phyloP scores from a whole-genome alignment of 2,113 vertebrate genomes.

The Willisornis vidua region DNA sequence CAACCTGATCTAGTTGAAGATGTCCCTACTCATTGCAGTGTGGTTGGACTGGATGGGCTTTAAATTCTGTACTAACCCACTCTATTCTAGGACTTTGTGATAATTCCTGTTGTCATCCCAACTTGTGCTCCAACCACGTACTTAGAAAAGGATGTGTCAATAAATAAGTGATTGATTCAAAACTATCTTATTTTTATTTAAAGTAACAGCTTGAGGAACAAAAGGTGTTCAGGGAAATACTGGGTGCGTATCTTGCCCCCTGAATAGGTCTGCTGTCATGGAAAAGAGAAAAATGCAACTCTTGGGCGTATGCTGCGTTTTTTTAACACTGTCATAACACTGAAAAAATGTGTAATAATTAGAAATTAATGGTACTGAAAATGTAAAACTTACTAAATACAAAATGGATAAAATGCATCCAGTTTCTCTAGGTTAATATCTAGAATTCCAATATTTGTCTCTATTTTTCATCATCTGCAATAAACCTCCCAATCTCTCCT shows the following conservation, averaged over 20 bases:
- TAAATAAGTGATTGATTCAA: neutral
- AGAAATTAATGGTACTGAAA: neutral
- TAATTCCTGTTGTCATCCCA: neutral
- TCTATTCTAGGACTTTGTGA: neutral
- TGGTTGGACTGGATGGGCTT: neutral
- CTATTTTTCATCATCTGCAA: neutral
- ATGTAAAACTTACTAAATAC: neutral
- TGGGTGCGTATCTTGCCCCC: neutral
- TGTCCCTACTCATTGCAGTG: neutral
- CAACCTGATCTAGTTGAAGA: neutral
- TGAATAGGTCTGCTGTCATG: neutral
- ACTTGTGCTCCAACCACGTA: neutral
- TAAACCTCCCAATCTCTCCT: rapidly evolving
- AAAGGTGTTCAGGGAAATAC: neutral
- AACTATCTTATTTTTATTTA: neutral
- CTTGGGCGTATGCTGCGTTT: neutral
- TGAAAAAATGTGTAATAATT: neutral
- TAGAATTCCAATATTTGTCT: neutral
- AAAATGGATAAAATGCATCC: neutral
- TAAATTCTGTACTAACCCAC: neutral
- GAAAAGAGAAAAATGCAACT: neutral
- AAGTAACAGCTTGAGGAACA: neutral
- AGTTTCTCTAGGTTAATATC: neutral
- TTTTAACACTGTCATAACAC: neutral
- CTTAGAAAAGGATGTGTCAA: neutral